Evolutionary conservation across 2,797 vertebrate species (phyloP), one percentile per base, ranked within the genome.

Genomic region (Sebastes oblongus): DNA sequence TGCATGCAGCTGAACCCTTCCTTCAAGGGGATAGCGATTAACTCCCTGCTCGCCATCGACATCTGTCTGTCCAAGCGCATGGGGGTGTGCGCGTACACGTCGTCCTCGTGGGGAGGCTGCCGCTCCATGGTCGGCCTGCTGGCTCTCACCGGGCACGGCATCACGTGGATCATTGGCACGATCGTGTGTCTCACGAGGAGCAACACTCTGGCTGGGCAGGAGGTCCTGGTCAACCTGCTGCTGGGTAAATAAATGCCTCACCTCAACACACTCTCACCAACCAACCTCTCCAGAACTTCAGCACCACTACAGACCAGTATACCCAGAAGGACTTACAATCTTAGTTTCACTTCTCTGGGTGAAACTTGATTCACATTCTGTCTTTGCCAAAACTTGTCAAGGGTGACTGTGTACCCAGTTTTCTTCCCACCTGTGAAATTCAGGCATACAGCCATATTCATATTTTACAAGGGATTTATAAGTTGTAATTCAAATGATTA

Each of bases 1-100:
- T 99, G 98, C 88, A 99, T 99, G 97, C 98, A 96, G 94, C 96
- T 99, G 65, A 99, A 99, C 94, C 98, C 98, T 8, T 98, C 98
- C 10, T 98, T 99, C 92, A 97, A 96, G 90, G 97, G 97, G 54
- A 99, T 99, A 8, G 98, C 98, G 36, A 96, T 97, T 89, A 99
- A 95, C 94, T 97, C 98, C 6, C 95, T 99, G 74, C 95, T 99
- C 90, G 98, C 98, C 94, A 98, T 99, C 13, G 98, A 99, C 80
- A 98, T 98, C 93, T 97, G 96, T 79, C 93, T 98, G 92, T 99
- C 98, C 92, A 99, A 99, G 93, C 93, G 97, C 74, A 95, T 99
- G 91, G 97, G 98, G 0, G 97, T 99, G 64, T 99, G 98, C 6
- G 97, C 97, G 22, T 95, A 91, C 95, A 94, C 91, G 24, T 94